Evolutionary conservation across 2,797 vertebrate genomes (phyloP).

Genomic region (Leucoraja ocellata): DNA sequence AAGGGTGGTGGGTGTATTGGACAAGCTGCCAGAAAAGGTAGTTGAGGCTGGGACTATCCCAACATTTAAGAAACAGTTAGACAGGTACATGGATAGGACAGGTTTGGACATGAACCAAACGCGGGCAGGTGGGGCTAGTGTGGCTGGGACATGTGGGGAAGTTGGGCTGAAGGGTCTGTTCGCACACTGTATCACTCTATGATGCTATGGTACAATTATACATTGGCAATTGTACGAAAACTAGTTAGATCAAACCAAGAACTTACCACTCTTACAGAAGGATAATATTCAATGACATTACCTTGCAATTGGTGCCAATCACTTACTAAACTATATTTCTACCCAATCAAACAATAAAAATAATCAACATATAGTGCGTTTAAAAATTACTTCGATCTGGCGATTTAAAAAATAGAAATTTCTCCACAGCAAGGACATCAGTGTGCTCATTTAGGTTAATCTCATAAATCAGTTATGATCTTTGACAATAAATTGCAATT

Average conservation of each 20-base stretch:
- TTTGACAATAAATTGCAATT: background rate
- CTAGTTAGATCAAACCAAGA: background rate
- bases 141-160: too few relatives aligned
- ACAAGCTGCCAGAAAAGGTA: too few relatives aligned
- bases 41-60: too few relatives aligned
- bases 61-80: too few relatives aligned
- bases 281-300: background rate
- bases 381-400: background rate
- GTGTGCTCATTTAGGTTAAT: background rate
- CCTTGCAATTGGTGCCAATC: background rate
- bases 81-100: too few relatives aligned
- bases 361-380: background rate
- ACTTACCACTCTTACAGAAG: background rate
- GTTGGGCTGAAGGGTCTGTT: too few relatives aligned
- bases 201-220: background rate
- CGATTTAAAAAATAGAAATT: background rate
- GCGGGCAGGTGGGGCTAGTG: too few relatives aligned
- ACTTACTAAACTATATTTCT: background rate
- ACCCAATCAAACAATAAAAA: background rate
- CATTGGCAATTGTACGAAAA: background rate
- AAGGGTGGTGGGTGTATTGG: too few relatives aligned
- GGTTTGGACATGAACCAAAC: too few relatives aligned
- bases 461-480: background rate
- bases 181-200: too few relatives aligned
- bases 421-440: background rate